Evolutionary conservation across 2,888 invertebrate genomes (phyloP).

Genomic region (Margaritifera margaritifera): DNA sequence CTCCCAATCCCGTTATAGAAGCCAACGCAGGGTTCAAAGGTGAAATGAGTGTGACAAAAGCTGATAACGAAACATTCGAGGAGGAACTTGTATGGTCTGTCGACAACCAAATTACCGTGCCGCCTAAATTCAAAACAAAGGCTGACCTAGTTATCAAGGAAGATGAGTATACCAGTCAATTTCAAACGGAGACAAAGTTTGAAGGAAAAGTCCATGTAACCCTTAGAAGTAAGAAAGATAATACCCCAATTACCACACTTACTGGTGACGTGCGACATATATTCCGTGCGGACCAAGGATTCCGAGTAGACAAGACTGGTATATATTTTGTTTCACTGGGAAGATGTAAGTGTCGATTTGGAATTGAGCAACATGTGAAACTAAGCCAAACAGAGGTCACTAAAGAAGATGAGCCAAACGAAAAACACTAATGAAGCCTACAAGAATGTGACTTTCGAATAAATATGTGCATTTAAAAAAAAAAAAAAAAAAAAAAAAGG

Average conservation of each 20-base stretch:
- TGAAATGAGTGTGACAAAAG: constrained; percentile 67
- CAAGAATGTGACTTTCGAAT: no score
- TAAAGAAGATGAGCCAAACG: constrained; percentile 11
- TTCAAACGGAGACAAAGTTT: constrained; percentile 66
- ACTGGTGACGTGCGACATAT: constrained; percentile 67
- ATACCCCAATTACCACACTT: constrained; percentile 67
- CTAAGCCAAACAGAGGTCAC: constrained; percentile 58
- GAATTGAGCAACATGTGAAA: constrained; percentile 72
- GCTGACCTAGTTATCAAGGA: constrained; percentile 71
- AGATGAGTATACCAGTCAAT: constrained; percentile 68
- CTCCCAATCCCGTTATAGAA: constrained; percentile 72
- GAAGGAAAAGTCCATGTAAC: constrained; percentile 69
- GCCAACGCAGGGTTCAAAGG: constrained; percentile 72
- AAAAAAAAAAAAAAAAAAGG: no score
- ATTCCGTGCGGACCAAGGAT: constrained; percentile 60
- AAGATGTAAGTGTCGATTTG: constrained; percentile 71
- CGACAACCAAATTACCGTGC: constrained; percentile 70
- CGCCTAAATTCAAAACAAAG: constrained; percentile 65
- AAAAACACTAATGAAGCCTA: background rate
- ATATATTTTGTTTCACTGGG: constrained; percentile 64
- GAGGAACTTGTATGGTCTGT: constrained; percentile 73
- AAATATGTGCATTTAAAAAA: no score
- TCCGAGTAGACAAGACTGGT: constrained; percentile 55
- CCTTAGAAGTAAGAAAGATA: constrained; percentile 68
- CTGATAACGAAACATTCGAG: constrained; percentile 66